A percentile compares a stretch with the other conserved stretches of the same genome.
Evolutionary conservation across 37 sponge, comb jelly and placozoan species (phyloP).

Genomic region (Halichondria panicea): DNA sequence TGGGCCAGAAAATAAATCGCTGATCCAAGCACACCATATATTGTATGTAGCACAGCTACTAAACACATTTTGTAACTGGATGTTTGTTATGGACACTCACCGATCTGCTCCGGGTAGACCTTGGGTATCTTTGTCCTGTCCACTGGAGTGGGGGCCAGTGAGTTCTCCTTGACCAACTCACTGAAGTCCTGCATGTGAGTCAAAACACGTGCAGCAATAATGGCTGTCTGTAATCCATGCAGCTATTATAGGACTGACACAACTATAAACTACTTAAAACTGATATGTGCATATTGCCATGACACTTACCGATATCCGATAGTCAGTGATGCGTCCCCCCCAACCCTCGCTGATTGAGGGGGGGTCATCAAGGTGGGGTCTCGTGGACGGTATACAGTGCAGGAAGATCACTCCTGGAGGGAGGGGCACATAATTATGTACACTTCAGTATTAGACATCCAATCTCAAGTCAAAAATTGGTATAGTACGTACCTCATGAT

Average conservation of each 20-base stretch:
- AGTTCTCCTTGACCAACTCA: conserved; percentile 58
- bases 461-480: too few relatives aligned
- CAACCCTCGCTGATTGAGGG: conserved; percentile 86
- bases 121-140: conserved; percentile 61
- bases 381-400: conserved; percentile 67
- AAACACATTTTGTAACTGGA: background rate
- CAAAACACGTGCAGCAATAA: background rate
- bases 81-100: too few relatives aligned
- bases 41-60: too few relatives aligned
- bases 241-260: background rate
- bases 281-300: too few relatives aligned
- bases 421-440: too few relatives aligned
- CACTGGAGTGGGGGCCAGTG: conserved; percentile 50
- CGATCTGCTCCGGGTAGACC: conserved; percentile 46
- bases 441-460: too few relatives aligned
- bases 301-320: conserved; percentile 79
- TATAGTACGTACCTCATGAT: too few relatives aligned
- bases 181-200: conserved; percentile 68
- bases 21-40: too few relatives aligned
- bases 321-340: conserved; percentile 91
- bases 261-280: too few relatives aligned
- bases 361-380: conserved; percentile 79
- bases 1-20: too few relatives aligned
- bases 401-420: too few relatives aligned
- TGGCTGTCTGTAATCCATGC: background rate